A percentile compares a stretch with the other conserved stretches of the same genome.
Conservation (phyloP, 2,797 vertebrate species). For the Helicolenus hilgendorfi region DNA sequence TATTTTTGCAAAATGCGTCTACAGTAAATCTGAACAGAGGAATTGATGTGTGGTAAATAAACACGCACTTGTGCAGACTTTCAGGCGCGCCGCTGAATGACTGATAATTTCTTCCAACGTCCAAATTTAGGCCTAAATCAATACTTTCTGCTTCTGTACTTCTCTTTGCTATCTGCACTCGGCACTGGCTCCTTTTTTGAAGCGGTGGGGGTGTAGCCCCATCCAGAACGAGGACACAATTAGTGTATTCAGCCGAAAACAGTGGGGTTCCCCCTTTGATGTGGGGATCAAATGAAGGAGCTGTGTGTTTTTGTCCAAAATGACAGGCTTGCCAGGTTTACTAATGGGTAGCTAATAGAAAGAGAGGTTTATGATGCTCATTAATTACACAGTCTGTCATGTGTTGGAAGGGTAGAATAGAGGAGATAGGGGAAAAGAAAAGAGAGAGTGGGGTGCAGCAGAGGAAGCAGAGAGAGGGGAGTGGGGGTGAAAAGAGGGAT, state of each 20-base stretch:
- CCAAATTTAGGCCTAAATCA: constrained; percentile 80
- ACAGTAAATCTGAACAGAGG: constrained; percentile 39
- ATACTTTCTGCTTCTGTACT: constrained; percentile 86
- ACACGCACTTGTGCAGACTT: constrained; percentile 36
- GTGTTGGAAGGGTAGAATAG: constrained; percentile 90
- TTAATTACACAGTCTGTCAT: constrained; percentile 97
- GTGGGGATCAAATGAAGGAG: constrained; percentile 97
- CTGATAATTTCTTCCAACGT: constrained; percentile 57
- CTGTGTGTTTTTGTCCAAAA: constrained; percentile 98
- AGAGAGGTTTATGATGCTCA: constrained; percentile 98
- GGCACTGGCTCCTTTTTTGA: constrained; percentile 90
- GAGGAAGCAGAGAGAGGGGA: constrained; percentile 61
- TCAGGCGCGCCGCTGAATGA: constrained; percentile 32
- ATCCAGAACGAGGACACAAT: constrained; percentile 96
- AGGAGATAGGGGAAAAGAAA: constrained; percentile 63
- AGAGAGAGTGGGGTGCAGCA: constrained; percentile 65
- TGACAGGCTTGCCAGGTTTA: constrained; percentile 97
- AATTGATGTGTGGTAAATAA: constrained; percentile 28
- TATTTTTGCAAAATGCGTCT: constrained; percentile 50
- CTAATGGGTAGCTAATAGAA: constrained; percentile 98
- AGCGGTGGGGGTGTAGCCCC: constrained; percentile 91
- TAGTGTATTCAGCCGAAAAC: constrained; percentile 97
- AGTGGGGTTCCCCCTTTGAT: constrained; percentile 98
- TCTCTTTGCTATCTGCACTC: constrained; percentile 86
- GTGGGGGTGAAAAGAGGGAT: constrained; percentile 58